Percentiles rank a stretch among this genome's conserved stretches.
phyloP scores from a whole-genome alignment of 2,113 vertebrate species.

The Ciconia maguari region DNA sequence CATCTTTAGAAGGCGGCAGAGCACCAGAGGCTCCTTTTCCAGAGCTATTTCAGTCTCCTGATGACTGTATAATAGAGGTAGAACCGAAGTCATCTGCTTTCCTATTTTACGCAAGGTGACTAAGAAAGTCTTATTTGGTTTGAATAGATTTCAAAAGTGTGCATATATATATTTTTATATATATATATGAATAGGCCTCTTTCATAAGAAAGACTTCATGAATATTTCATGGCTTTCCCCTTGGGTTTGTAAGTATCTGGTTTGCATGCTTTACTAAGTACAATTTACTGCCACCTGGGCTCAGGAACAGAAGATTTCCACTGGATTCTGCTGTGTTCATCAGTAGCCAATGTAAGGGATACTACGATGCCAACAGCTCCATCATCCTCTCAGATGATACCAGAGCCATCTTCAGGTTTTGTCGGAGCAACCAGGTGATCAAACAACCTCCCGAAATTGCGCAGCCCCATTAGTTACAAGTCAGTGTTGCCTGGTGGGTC shows the following conservation, averaged over 20 bases:
- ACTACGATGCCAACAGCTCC: background rate
- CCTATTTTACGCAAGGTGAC: slow-evolving; percentile 35
- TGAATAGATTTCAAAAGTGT: slow-evolving; percentile 55
- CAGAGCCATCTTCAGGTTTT: background rate
- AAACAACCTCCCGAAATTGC: background rate
- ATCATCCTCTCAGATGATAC: background rate
- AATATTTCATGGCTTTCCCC: slow-evolving; percentile 57
- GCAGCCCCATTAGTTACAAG: background rate
- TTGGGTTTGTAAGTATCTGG: slow-evolving; percentile 16
- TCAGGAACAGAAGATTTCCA: background rate
- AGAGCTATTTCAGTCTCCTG: slow-evolving; percentile 33
- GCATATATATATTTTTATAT: background rate
- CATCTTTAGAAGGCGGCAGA: background rate
- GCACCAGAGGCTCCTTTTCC: slow-evolving; percentile 20
- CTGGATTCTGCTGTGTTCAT: background rate
- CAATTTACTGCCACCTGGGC: slow-evolving; percentile 17
- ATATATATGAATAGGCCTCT: slow-evolving; percentile 38
- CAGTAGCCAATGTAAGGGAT: background rate
- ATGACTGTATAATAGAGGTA: slow-evolving; percentile 24
- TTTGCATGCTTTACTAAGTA: background rate
- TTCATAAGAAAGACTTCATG: slow-evolving; percentile 61
- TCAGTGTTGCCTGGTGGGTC: background rate
- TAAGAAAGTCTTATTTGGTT: slow-evolving; percentile 63
- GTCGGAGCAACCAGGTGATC: background rate
- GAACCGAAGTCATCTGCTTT: slow-evolving; percentile 47